A percentile compares a stretch with the other conserved stretches of the same genome.
phyloP scores from a whole-genome alignment of 2,888 invertebrate genomes.

The Lamproptera curius region DNA sequence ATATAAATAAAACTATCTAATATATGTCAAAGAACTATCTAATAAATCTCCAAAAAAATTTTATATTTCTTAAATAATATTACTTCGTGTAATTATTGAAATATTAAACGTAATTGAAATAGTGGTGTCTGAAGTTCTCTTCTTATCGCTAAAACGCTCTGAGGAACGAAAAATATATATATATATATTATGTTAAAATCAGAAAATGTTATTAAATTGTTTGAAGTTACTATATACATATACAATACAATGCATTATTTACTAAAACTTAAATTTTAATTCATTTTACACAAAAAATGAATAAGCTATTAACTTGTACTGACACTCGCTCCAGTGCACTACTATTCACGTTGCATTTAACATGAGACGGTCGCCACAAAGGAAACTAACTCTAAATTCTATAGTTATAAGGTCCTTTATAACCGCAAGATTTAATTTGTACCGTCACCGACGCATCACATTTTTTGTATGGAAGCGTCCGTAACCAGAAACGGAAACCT shows the following conservation, averaged over 20 bases:
- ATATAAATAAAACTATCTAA: constrained; percentile 2
- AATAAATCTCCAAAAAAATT: background rate
- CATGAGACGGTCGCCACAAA: background rate
- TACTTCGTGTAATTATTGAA: background rate
- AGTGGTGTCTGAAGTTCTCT: too few relatives aligned
- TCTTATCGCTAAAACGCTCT: too few relatives aligned
- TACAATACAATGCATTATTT: too few relatives aligned
- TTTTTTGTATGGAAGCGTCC: constrained; percentile 9
- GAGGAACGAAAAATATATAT: too few relatives aligned
- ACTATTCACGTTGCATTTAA: constrained; percentile 18
- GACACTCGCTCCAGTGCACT: constrained; percentile 15
- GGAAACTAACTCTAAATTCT: background rate
- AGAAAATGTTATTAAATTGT: too few relatives aligned
- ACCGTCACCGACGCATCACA: constrained; percentile 5
- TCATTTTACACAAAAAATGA: too few relatives aligned
- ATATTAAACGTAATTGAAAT: background rate
- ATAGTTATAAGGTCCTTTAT: background rate
- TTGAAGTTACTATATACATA: too few relatives aligned
- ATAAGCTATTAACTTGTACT: constrained; percentile 13
- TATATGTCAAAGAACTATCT: background rate
- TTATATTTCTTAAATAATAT: background rate
- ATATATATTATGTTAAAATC: too few relatives aligned
- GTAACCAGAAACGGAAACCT: constrained; percentile 17
- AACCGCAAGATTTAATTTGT: background rate
- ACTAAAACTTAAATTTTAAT: too few relatives aligned